phyloP scores from a whole-genome alignment of 2,888 invertebrate genomes.

The Caenorhabditis macrosperma region DNA sequence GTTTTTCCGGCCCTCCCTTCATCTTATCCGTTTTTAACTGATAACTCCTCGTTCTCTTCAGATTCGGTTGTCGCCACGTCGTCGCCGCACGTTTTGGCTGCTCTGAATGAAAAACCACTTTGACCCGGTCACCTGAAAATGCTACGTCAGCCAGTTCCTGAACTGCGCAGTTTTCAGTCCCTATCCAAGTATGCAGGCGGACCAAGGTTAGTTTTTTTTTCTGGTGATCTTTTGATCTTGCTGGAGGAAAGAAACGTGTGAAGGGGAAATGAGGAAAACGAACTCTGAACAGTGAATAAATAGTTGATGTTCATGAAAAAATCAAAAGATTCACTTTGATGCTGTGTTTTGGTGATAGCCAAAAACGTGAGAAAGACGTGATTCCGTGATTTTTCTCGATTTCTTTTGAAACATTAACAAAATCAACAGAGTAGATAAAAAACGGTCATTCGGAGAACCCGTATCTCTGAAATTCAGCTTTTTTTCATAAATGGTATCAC shows the following conservation, averaged over 20 bases:
- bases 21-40: background rate
- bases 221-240: background rate
- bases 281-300: background rate
- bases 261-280: background rate
- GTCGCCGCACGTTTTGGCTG: conserved; percentile 41
- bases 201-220: conserved; percentile 68
- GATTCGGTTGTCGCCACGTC: conserved; percentile 28
- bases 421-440: no score
- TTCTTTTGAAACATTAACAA: no score
- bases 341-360: no score
- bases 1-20: conserved; percentile 6
- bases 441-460: no score
- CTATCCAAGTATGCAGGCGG: conserved; percentile 77
- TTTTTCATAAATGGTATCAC: no score
- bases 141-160: conserved; percentile 79
- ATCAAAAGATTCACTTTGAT: no score
- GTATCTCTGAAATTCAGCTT: no score
- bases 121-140: conserved; percentile 67
- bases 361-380: no score
- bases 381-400: no score
- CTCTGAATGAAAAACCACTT: conserved; percentile 69
- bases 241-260: background rate
- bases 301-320: background rate
- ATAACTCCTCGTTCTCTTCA: background rate
- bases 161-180: conserved; percentile 80